Base-by-base conservation (phyloP, 2,113 vertebrate genomes). In the Vulpes vulpes region DNA sequence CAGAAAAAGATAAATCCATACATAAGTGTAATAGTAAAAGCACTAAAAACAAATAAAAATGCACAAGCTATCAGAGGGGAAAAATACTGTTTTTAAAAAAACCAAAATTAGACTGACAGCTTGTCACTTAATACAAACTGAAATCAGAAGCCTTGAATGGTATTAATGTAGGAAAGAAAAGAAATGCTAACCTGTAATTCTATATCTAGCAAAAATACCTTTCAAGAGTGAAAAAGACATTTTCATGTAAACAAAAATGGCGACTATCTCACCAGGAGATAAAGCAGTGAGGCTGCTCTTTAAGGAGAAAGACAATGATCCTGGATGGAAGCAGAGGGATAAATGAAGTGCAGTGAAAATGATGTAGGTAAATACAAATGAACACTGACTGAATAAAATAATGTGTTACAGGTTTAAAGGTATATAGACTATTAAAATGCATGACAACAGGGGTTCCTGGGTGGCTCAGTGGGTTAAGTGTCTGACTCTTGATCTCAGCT, bases 341-440 rank as follows among this genome's bases (percentile, higher is more conserved):
- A 85, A 90, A 71, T 69, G 35, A 90, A 90, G 32, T 23, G 0
- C 5, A 92, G 30, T 71, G 55, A 69, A 89, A 90, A 87, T 59
- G 17, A 35, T 87, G 30, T 71, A 73, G 67, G 12, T 88, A 17
- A 95, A 79, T 74, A 88, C 62, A 96, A 80, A 80, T 60, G 25
- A 76, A 84, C 16, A 67, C 11, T 71, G 51, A 89, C 32, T 82
- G 17, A 78, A 60, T 51, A 85, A 86, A 59, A 76, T 49, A 78
- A 65, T 82, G 53, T 64, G 14, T 59, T 93, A 53, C 85, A 73
- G 32, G 30, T 93, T 93, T 94, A 90, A 90, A 96, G 35, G 57
- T 86, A 38, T 35, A 89, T 43, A 94, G 11, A 71, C 55, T 14
- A 89, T 74, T 89, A 92, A 88, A 85, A 51, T 84, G 22, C 57